These are phyloP conservation scores for Chaetops frenatus DNA, from an alignment of 2,113 vertebrate species.

Conservation along the genomic window DNA sequence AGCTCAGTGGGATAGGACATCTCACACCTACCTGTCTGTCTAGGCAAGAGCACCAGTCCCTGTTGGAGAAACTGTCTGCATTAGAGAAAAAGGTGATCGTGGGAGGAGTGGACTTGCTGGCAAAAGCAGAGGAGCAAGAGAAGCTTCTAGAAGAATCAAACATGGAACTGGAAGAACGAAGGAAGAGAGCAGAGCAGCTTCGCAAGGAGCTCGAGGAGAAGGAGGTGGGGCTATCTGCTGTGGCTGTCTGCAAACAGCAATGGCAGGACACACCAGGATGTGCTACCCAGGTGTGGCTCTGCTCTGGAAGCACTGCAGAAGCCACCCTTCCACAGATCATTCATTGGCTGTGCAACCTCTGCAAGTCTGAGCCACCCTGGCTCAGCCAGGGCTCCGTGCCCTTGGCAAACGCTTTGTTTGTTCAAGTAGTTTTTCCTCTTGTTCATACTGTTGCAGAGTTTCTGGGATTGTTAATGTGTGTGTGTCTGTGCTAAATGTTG, in stretches of 20 bases:
- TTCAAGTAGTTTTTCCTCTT: not conserved
- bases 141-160: conserved; percentile 98
- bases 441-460: not conserved
- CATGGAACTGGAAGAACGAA: conserved; percentile 90
- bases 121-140: conserved; percentile 98
- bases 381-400: not conserved
- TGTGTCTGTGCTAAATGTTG: not conserved
- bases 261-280: not conserved
- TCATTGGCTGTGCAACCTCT: accelerated
- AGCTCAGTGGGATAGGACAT: not conserved
- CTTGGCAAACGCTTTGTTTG: not conserved
- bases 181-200: conserved; percentile 90
- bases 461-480: not conserved
- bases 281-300: not conserved
- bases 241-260: not conserved
- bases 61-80: conserved; percentile 90
- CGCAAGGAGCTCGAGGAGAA: conserved; percentile 96
- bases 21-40: not conserved
- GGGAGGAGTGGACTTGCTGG: conserved; percentile 94
- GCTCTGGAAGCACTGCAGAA: not conserved
- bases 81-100: conserved; percentile 98
- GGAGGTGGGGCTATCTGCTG: conserved; percentile 70
- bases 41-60: conserved; percentile 93
- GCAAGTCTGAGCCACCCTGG: not conserved
- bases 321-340: accelerated